Conservation (phyloP, 92 coral and sea anemone species). For the Epizoanthus rinbou region DNA sequence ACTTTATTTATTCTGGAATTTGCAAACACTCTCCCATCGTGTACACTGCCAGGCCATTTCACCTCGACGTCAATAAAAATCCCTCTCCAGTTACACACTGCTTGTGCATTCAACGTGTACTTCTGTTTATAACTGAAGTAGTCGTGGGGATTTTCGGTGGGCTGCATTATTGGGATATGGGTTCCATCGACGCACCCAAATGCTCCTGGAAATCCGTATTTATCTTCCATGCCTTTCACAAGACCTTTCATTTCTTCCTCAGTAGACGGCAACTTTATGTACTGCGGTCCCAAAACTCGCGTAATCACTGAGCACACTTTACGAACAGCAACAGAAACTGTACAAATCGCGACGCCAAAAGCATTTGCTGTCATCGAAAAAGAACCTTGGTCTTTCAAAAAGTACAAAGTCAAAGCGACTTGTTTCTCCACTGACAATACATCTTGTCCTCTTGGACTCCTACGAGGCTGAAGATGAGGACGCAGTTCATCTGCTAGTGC, state of each 20-base stretch:
- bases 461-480: constrained; percentile 47
- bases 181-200: background rate
- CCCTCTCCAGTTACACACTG: constrained; percentile 67
- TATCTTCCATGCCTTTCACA: constrained; percentile 49
- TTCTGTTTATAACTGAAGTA: constrained; percentile 69
- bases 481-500: constrained; percentile 10
- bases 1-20: constrained; percentile 43
- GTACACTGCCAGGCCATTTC: constrained; percentile 62
- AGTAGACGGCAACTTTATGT: constrained; percentile 48
- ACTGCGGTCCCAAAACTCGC: constrained; percentile 37
- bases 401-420: constrained; percentile 53
- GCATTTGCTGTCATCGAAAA: constrained; percentile 54
- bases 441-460: constrained; percentile 51
- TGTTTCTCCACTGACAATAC: constrained; percentile 54
- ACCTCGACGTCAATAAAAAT: constrained; percentile 45
- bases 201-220: constrained; percentile 29
- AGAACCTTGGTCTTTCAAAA: constrained; percentile 48
- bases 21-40: constrained; percentile 59
- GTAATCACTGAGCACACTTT: background rate
- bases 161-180: constrained; percentile 69
- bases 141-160: constrained; percentile 64
- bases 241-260: constrained; percentile 44
- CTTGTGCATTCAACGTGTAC: constrained; percentile 67
- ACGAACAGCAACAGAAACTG: constrained; percentile 40
- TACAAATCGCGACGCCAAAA: constrained; percentile 43